phyloP scores from a whole-genome alignment of 2,113 vertebrate species.

The Nycticryphes semicollaris region DNA sequence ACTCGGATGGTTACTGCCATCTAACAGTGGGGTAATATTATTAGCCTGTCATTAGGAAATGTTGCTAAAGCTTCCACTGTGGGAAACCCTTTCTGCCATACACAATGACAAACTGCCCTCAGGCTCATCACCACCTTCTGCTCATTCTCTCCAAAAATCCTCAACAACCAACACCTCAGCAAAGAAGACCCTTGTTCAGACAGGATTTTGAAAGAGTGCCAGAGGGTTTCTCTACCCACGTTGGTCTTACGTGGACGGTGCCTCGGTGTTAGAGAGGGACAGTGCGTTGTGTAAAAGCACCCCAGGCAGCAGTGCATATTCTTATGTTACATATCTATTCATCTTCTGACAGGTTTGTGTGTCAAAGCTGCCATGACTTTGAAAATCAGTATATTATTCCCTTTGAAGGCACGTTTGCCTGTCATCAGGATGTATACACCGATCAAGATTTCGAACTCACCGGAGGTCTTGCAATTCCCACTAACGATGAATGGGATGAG shows the following conservation, averaged over 20 bases:
- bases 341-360: not conserved
- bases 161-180: not conserved
- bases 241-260: not conserved
- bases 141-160: not conserved
- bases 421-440: not conserved
- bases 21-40: not conserved
- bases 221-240: not conserved
- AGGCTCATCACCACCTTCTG: not conserved
- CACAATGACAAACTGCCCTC: fast-evolving
- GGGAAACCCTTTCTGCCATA: not conserved
- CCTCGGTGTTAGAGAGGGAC: not conserved
- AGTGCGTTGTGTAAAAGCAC: not conserved
- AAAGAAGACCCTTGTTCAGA: not conserved
- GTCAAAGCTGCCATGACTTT: slow-evolving; percentile 15
- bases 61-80: not conserved
- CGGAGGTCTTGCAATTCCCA: not conserved
- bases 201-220: not conserved
- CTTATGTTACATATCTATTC: not conserved
- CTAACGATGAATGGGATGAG: not conserved
- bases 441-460: slow-evolving; percentile 2
- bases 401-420: slow-evolving; percentile 5
- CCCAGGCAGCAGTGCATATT: not conserved
- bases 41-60: not conserved
- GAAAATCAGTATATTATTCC: slow-evolving; percentile 25
- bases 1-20: not conserved